Base-by-base conservation (phyloP, 1,140 invertebrate species). In the Oryzaephilus surinamensis region DNA sequence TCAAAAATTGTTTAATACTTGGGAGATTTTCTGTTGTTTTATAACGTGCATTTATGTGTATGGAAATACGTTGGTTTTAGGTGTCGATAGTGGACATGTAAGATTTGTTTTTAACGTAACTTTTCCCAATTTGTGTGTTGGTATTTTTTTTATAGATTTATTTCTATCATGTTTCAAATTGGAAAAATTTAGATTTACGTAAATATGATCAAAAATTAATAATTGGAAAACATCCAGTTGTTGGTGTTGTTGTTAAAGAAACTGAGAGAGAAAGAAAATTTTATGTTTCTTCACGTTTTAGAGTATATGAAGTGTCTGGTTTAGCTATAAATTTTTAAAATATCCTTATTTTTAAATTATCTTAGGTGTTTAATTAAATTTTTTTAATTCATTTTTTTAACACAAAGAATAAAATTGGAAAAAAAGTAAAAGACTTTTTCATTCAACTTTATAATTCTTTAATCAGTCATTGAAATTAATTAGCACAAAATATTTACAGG, bases 41-140 rank as follows among this genome's bases (percentile, higher is more conserved):
- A 57, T 61, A 11, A 57, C 57, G 2, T 60, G 55, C 35, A 57
- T 58, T 38, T 62, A 44, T 46, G 32, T 60, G 4, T 60, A 60
- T 51, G 60, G 58, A 13, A 59, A 58, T 31, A 58, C 51, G 16
- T 38, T 62, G 20, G 36, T 59, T 21, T 32, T 62, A 23, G 56
- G 55, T 6, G 48, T 51, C 24, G 49, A 51, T 34, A 47, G 32
- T 30, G 60, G 60, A 31, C 43, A 38, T 37, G 57, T 58, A 52
- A 51, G 54, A 53, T 33, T 34, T 26, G 12, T 13, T 34, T 19
- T 18, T 19, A 30, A 18, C 4, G 10, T 35, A 23, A 26, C n/a
- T 32, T 11, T 15, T 34, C 26, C 6, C 2, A 34, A 17, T 17
- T 30, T 4, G 21, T 18, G 20, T 3, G 5, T 23, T 23, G 13